phyloP scores from a whole-genome alignment of 2,888 invertebrate genomes.

The Patella caerulea region DNA sequence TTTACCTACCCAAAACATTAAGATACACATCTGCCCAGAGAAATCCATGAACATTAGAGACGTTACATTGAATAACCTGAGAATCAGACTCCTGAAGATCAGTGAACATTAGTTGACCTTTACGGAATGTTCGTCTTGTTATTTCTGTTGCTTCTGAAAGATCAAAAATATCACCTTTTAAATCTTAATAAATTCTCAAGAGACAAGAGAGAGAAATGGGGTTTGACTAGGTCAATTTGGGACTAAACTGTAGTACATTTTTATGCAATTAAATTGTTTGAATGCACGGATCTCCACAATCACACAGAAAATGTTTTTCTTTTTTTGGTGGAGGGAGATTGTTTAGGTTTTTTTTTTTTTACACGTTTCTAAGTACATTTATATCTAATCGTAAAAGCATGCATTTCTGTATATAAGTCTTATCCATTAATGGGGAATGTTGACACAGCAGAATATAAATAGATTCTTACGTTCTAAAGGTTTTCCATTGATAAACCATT shows the following conservation, averaged over 20 bases:
- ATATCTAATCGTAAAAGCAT: conserved; percentile 9
- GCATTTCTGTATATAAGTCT: neutral
- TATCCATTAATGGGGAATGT: neutral
- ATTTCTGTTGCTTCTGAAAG: conserved; percentile 30
- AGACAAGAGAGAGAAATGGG: too few species aligned
- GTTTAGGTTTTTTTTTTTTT: too few species aligned
- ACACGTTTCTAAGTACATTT: neutral
- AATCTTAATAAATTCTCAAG: too few species aligned
- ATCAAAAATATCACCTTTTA: conserved; percentile 6
- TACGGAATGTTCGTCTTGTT: conserved; percentile 34
- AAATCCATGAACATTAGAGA: conserved; percentile 97
- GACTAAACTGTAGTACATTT: too few species aligned
- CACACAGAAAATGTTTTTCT: too few species aligned
- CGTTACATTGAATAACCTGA: conserved; percentile 96
- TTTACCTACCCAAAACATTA: conserved; percentile 85
- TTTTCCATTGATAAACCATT: conserved; percentile 97
- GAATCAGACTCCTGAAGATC: conserved; percentile 81
- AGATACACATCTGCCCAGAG: conserved; percentile 98
- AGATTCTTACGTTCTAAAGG: conserved; percentile 74
- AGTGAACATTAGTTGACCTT: conserved; percentile 67
- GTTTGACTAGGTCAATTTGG: too few species aligned
- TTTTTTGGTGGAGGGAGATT: too few species aligned
- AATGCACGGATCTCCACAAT: too few species aligned
- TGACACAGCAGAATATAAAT: neutral
- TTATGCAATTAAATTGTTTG: too few species aligned